Percentiles rank a stretch among this genome's conserved stretches.
Conservation (phyloP, 2,888 invertebrate species). For the Calliopum simillimum region DNA sequence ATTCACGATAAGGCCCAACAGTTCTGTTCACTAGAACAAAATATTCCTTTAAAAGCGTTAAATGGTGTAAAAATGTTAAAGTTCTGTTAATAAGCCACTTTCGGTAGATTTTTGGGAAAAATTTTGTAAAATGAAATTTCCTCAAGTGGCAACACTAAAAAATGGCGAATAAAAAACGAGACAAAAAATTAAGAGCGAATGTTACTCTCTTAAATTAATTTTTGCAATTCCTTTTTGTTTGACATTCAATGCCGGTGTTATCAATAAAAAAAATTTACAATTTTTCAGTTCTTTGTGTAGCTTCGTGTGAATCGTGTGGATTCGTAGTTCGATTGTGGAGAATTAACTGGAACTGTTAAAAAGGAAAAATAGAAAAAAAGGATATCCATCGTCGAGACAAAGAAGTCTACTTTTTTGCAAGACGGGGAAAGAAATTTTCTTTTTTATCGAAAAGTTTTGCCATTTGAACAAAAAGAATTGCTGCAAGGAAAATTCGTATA, state of each 20-base stretch:
- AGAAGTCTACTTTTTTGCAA: constrained; percentile 34
- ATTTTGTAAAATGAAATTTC: no score
- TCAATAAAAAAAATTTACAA: neutral
- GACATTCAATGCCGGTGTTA: neutral
- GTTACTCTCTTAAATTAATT: no score
- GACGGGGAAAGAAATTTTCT: neutral
- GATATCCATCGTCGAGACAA: constrained; percentile 43
- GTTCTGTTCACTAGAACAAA: no score
- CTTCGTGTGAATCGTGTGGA: constrained; percentile 36
- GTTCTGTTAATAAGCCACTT: no score
- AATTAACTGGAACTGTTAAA: neutral
- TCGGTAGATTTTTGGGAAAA: no score
- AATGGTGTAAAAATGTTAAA: no score
- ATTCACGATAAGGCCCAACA: no score
- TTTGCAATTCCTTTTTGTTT: no score
- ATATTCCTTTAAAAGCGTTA: no score
- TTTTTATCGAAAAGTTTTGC: constrained; percentile 47
- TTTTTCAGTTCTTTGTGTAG: constrained; percentile 34
- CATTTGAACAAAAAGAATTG: constrained; percentile 49
- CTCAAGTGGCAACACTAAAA: no score
- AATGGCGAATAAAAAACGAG: no score
- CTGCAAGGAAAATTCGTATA: neutral
- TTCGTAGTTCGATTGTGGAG: neutral
- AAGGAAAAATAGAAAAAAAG: constrained; percentile 23
- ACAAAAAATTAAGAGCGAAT: no score